Conservation (phyloP, 2,113 vertebrate species). For the Vidua chalybeata region DNA sequence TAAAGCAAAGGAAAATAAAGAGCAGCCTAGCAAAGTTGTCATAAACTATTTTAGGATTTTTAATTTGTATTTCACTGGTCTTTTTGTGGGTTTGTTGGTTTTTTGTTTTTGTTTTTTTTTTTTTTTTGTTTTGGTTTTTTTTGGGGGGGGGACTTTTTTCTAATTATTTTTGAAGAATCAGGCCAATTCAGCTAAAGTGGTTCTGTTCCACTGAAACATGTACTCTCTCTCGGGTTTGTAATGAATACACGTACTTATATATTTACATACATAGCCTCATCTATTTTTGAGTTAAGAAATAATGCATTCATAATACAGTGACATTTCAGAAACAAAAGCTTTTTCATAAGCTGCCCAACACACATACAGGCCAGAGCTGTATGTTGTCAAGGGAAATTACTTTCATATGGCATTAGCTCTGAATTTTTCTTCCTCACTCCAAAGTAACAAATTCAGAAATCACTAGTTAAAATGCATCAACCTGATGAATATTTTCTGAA, state of each 20-base stretch:
- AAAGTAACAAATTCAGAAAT: background rate
- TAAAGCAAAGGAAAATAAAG: background rate
- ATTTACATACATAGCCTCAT: background rate
- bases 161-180: background rate
- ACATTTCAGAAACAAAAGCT: background rate
- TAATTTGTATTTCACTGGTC: background rate
- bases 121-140: background rate
- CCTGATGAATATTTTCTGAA: background rate
- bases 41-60: background rate
- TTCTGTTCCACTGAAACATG: background rate
- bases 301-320: background rate
- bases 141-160: background rate
- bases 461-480: background rate
- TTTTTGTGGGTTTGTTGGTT: background rate
- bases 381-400: background rate
- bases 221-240: background rate
- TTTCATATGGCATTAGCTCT: background rate
- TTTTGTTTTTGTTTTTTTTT: background rate
- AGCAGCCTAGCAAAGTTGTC: background rate
- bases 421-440: background rate
- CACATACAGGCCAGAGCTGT: background rate
- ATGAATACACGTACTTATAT: accelerated
- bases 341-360: background rate
- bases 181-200: background rate
- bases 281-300: background rate